A percentile compares a stretch with the other conserved stretches of the same genome.
Conservation (phyloP, 92 coral and sea anemone species). For the Isaurus tuberculatus region DNA sequence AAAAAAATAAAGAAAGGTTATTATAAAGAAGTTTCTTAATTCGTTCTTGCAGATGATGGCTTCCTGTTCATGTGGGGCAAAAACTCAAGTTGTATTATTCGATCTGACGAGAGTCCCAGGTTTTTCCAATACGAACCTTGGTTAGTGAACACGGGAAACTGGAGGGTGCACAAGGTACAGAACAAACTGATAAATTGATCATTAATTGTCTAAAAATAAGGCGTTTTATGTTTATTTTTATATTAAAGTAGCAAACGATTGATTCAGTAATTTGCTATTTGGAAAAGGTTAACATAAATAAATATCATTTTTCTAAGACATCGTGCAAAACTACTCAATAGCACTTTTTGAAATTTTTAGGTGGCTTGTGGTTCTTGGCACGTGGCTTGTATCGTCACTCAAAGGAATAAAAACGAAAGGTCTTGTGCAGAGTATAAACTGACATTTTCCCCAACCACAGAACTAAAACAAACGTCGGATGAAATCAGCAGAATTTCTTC, state of each 20-base stretch:
- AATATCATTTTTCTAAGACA: background rate
- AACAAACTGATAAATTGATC: background rate
- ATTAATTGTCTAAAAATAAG: background rate
- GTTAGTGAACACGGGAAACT: constrained; percentile 67
- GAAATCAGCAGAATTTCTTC: background rate
- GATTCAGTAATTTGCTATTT: background rate
- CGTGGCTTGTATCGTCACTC: constrained; percentile 76
- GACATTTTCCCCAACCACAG: background rate
- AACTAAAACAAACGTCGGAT: background rate
- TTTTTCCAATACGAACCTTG: constrained; percentile 84
- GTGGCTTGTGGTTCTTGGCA: constrained; percentile 99
- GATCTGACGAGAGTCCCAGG: constrained; percentile 76
- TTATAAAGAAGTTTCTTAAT: background rate
- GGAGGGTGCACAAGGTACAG: constrained; percentile 80
- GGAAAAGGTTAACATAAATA: background rate
- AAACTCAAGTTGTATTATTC: constrained; percentile 83
- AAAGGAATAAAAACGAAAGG: background rate
- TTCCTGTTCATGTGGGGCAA: constrained; percentile 92
- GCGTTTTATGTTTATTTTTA: too few species aligned
- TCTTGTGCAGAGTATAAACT: background rate
- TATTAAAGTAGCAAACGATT: too few species aligned
- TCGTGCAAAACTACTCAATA: background rate
- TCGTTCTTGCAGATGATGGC: constrained; percentile 68
- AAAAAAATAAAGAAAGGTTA: too few species aligned
- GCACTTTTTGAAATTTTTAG: constrained; percentile 43